Evolutionary conservation across 2,888 invertebrate species (phyloP).

Genomic region (Meta bourneti): DNA sequence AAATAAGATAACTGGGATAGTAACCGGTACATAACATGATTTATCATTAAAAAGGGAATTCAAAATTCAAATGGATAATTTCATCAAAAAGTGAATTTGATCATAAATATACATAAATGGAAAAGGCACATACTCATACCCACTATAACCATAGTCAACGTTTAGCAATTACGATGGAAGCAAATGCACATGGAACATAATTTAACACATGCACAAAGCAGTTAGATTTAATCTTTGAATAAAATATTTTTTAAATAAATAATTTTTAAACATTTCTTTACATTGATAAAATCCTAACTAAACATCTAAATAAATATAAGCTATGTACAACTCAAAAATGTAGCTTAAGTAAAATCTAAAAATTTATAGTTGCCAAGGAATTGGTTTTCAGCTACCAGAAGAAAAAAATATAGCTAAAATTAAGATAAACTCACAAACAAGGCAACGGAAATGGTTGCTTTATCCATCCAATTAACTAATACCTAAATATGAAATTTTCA

Average conservation of each 20-base stretch:
- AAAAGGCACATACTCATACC: not conserved
- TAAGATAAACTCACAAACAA: not conserved
- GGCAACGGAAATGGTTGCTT: not conserved
- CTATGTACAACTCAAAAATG: conserved; percentile 2
- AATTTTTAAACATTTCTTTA: not conserved
- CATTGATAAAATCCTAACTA: conserved; percentile 1
- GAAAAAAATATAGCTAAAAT: not conserved
- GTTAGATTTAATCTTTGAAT: not conserved
- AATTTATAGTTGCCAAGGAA: conserved; percentile 4
- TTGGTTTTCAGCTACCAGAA: not conserved
- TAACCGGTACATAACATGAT: too few species aligned
- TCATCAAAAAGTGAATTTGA: not conserved
- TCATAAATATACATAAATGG: not conserved
- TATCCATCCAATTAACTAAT: too few species aligned
- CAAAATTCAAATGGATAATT: not conserved
- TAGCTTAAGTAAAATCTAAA: not conserved
- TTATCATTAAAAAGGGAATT: too few species aligned
- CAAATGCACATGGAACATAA: not conserved
- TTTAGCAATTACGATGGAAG: not conserved
- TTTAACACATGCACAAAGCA: not conserved
- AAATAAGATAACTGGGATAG: too few species aligned
- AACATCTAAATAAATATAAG: not conserved
- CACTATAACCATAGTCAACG: not conserved
- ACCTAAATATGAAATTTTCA: too few species aligned
- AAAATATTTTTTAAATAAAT: conserved; percentile 6